These are phyloP conservation scores for Creontiades dilutus DNA, from an alignment of 2,888 invertebrate species.

Conservation along the genomic window DNA sequence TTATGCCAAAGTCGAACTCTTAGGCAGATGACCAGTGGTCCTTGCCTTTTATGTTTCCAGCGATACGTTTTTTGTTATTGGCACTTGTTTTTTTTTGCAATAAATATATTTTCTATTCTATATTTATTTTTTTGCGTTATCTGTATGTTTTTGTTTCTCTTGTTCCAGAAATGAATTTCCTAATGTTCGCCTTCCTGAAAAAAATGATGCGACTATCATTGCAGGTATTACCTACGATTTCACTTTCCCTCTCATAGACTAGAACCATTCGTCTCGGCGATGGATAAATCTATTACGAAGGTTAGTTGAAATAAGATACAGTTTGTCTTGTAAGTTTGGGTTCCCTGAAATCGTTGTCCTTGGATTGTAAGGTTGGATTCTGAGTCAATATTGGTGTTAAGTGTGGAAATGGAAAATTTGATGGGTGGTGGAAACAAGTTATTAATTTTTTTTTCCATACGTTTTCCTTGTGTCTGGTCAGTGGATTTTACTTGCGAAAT, in stretches of 20 bases:
- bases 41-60: no score
- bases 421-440: no score
- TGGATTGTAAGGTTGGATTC: constrained; percentile 41
- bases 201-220: constrained; percentile 16
- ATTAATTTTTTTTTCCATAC: no score
- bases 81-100: no score
- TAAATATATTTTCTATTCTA: no score
- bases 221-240: constrained; percentile 45
- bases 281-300: constrained; percentile 9
- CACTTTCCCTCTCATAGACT: constrained; percentile 39
- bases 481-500: no score
- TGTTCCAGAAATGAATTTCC: constrained; percentile 64
- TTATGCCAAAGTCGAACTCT: no score
- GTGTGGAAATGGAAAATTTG: not conserved
- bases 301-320: constrained; percentile 26
- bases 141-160: not conserved
- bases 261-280: constrained; percentile 40
- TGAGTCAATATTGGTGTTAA: constrained; percentile 19
- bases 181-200: constrained; percentile 64
- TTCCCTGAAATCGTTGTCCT: constrained; percentile 21
- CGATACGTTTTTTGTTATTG: no score
- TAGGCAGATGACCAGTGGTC: no score
- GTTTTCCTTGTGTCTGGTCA: no score
- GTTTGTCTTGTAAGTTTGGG: constrained; percentile 33
- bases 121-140: not conserved